These are phyloP conservation scores for Lamellibrachia luymesi DNA, from an alignment of 1,140 invertebrate genomes.

Conservation along the genomic window DNA sequence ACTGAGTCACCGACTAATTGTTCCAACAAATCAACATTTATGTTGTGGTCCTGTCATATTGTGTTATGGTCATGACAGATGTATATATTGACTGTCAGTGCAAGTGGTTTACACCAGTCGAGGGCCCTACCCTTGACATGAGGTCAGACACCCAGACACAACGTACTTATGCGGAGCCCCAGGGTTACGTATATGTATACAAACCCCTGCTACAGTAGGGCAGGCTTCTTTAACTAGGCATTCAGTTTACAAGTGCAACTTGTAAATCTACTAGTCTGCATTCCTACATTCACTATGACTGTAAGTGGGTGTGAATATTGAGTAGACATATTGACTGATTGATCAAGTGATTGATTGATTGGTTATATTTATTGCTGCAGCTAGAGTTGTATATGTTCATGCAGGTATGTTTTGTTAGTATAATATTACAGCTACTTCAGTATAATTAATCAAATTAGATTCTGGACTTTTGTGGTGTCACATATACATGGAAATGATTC, in stretches of 20 bases:
- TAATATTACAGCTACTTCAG: neutral
- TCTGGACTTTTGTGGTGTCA: neutral
- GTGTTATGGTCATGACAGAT: neutral
- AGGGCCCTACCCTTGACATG: neutral
- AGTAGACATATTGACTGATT: neutral
- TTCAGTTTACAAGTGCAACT: neutral
- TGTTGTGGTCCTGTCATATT: neutral
- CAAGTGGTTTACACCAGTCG: neutral
- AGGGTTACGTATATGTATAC: neutral
- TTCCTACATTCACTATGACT: neutral
- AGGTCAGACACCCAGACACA: neutral
- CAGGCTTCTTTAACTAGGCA: neutral
- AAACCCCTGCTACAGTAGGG: neutral
- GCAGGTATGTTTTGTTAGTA: neutral
- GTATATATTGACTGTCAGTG: neutral
- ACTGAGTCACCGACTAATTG: neutral
- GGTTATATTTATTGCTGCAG: neutral
- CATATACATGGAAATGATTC: neutral
- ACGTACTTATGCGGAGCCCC: neutral
- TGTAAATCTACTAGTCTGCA: neutral
- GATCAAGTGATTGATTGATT: neutral
- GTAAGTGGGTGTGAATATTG: neutral
- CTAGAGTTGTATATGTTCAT: neutral
- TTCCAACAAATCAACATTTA: neutral
- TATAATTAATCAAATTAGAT: neutral